phyloP scores from a whole-genome alignment of 2,113 vertebrate species.

The Cephalopterus ornatus region DNA sequence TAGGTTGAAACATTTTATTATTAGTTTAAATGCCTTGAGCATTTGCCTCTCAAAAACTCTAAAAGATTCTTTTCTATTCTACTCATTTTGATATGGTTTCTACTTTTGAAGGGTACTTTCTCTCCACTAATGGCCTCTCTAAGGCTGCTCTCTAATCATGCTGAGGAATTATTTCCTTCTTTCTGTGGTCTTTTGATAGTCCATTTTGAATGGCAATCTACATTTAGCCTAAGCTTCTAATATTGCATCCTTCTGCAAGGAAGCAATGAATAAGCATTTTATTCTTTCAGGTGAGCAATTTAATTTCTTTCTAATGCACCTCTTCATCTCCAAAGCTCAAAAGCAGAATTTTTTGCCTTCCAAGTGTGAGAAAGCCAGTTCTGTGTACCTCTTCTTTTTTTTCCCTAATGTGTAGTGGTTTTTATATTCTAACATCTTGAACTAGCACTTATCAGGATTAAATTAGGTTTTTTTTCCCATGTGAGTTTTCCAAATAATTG shows the following conservation, averaged over 20 bases:
- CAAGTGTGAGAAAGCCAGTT: fast-evolving
- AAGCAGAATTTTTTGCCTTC: background rate
- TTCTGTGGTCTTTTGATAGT: background rate
- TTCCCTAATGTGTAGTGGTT: background rate
- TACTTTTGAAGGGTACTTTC: background rate
- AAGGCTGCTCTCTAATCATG: background rate
- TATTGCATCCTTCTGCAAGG: background rate
- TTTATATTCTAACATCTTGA: background rate
- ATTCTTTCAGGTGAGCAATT: background rate
- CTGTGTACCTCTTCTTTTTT: background rate
- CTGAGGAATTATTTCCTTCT: background rate
- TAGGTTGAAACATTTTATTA: background rate
- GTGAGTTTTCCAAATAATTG: background rate
- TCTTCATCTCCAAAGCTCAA: background rate
- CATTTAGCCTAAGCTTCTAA: background rate
- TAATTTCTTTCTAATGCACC: background rate
- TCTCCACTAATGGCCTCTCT: background rate
- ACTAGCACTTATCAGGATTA: background rate
- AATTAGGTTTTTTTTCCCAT: background rate
- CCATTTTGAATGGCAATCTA: background rate
- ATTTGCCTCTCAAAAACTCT: background rate
- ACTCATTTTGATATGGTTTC: background rate
- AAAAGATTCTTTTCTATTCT: background rate
- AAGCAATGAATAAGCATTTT: background rate
- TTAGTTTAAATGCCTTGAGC: background rate